Conservation (phyloP, 2,797 vertebrate genomes). For the Perodicticus potto region DNA sequence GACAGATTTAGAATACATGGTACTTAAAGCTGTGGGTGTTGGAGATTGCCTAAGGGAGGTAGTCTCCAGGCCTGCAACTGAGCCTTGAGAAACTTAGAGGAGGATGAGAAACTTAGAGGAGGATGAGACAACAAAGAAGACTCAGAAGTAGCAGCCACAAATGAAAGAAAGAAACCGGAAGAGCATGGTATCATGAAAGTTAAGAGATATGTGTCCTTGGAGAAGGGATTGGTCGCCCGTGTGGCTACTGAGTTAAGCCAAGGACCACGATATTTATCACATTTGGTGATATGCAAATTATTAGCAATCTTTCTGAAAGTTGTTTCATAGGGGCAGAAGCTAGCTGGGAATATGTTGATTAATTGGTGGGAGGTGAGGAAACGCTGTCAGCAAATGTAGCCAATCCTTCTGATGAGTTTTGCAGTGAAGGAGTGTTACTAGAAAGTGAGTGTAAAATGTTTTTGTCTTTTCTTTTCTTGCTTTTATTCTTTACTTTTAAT, state of each 20-base stretch:
- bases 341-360: not conserved
- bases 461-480: not conserved
- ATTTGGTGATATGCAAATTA: not conserved
- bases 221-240: not conserved
- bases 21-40: not conserved
- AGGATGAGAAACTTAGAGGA: not conserved
- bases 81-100: not conserved
- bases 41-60: not conserved
- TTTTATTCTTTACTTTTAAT: conserved; percentile 35
- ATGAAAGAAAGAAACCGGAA: not conserved
- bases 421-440: not conserved
- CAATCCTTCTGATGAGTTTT: not conserved
- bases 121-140: not conserved
- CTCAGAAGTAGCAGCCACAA: not conserved
- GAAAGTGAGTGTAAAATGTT: not conserved
- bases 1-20: not conserved
- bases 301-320: not conserved
- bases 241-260: not conserved
- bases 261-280: not conserved
- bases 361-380: not conserved
- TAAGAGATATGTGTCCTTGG: not conserved
- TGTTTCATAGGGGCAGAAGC: not conserved
- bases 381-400: not conserved
- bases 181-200: not conserved
- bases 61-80: not conserved